Conservation (phyloP, 2,888 invertebrate species). For the Lottia gigantea region DNA sequence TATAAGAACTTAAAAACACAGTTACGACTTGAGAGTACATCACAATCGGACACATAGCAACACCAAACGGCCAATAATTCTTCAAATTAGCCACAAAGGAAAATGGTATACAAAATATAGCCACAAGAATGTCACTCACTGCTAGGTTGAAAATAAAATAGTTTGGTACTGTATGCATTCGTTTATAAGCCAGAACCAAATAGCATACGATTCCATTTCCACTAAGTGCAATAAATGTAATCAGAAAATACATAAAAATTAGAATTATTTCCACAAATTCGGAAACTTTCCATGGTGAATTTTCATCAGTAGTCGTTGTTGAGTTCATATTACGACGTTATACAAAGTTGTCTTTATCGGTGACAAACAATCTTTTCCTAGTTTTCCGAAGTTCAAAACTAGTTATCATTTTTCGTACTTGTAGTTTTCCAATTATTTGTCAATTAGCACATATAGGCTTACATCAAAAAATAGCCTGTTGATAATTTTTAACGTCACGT, state of each 20-base stretch:
- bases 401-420: no score
- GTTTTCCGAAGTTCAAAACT: no score
- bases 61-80: constrained; percentile 88
- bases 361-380: no score
- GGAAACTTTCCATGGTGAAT: constrained; percentile 26
- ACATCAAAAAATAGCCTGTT: no score
- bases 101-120: constrained; percentile 67
- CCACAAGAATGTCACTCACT: constrained; percentile 56
- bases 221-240: constrained; percentile 63
- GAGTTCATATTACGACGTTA: neutral
- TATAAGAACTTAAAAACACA: constrained; percentile 82
- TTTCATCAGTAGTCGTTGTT: constrained; percentile 12
- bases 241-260: constrained; percentile 54
- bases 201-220: constrained; percentile 47
- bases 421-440: no score
- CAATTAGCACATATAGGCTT: no score
- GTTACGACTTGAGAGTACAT: constrained; percentile 78
- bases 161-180: constrained; percentile 61
- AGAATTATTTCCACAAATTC: constrained; percentile 57
- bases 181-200: constrained; percentile 42
- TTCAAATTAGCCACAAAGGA: constrained; percentile 80
- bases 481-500: no score
- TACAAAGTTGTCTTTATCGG: no score
- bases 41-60: constrained; percentile 82
- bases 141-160: constrained; percentile 49